These are phyloP conservation scores for Homarus americanus DNA, from an alignment of 1,140 invertebrate species.

Conservation along the genomic window DNA sequence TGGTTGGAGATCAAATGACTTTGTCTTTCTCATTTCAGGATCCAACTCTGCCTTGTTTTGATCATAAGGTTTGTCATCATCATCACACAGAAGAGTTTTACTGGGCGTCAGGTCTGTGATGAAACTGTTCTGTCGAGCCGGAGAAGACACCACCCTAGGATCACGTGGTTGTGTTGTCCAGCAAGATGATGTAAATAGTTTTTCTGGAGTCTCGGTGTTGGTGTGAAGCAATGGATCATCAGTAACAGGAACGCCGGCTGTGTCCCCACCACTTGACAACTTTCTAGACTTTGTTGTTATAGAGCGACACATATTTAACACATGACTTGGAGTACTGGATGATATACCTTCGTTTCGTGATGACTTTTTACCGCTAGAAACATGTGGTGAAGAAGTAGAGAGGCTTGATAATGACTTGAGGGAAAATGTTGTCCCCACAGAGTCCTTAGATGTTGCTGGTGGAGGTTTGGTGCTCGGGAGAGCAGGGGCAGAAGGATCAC, in stretches of 20 bases:
- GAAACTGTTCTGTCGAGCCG: background rate
- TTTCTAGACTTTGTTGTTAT: conserved; percentile 23
- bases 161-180: background rate
- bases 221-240: background rate
- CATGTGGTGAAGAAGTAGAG: background rate
- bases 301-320: conserved; percentile 48
- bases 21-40: background rate
- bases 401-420: too few species aligned
- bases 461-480: background rate
- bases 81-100: too few species aligned
- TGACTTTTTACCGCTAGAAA: background rate
- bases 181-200: background rate
- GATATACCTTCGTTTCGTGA: background rate
- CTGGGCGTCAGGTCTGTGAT: background rate
- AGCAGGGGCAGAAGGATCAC: background rate
- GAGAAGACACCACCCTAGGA: background rate
- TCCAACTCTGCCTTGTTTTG: background rate
- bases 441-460: background rate
- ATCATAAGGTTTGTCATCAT: background rate
- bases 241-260: background rate
- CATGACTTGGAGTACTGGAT: conserved; percentile 38
- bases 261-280: background rate
- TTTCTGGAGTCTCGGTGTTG: background rate
- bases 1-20: background rate
- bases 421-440: background rate